Evolutionary conservation across 2,888 invertebrate species (phyloP).

Genomic region (Tholera decimalis): DNA sequence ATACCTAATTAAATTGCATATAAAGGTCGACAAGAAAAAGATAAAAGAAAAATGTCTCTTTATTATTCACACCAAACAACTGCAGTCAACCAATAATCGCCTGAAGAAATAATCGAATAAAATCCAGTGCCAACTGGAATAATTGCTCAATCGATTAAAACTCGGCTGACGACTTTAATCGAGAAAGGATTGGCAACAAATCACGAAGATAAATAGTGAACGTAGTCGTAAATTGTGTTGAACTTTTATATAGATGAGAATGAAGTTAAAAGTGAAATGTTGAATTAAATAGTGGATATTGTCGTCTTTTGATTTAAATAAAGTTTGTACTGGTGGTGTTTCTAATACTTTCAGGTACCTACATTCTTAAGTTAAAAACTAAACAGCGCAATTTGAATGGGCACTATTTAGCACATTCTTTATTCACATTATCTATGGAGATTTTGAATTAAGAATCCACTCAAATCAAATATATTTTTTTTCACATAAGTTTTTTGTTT

Average conservation of each 20-base stretch:
- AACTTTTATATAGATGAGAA: conserved; percentile 57
- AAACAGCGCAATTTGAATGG: no score
- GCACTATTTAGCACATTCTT: no score
- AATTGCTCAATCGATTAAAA: conserved; percentile 60
- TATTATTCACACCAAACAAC: neutral
- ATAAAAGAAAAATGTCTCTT: neutral
- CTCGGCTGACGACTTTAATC: conserved; percentile 57
- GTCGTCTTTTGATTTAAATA: conserved; percentile 12
- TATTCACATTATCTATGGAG: no score
- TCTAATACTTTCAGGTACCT: no score
- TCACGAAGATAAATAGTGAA: conserved; percentile 63
- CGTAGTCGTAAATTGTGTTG: conserved; percentile 56
- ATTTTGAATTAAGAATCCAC: no score
- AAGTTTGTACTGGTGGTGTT: conserved; percentile 3
- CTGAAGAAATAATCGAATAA: conserved; percentile 40
- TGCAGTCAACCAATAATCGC: conserved; percentile 25
- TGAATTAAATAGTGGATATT: conserved; percentile 19
- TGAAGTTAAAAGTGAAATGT: conserved; percentile 37
- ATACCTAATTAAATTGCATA: no score
- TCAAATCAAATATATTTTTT: no score
- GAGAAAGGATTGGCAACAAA: conserved; percentile 60
- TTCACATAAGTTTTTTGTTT: no score
- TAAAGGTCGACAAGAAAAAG: neutral
- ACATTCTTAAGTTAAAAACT: no score
- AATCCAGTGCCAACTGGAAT: conserved; percentile 43